phyloP scores from a whole-genome alignment of 2,113 vertebrate genomes.

The Dermatemys mawii region DNA sequence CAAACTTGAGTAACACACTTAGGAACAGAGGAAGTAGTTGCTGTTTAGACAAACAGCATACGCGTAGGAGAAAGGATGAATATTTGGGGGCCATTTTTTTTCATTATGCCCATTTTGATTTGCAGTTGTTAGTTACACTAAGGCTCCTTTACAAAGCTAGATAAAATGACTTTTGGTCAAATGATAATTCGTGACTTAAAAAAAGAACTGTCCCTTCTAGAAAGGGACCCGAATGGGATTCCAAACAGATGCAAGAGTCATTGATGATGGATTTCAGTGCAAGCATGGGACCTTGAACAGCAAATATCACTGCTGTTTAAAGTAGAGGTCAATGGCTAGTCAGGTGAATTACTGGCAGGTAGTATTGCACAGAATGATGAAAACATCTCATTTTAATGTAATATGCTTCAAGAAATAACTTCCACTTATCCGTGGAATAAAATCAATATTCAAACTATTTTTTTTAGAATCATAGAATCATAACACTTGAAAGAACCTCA shows the following conservation, averaged over 20 bases:
- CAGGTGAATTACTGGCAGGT: not conserved
- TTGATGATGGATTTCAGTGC: not conserved
- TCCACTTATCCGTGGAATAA: not conserved
- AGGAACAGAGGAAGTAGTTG: not conserved
- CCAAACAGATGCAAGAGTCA: not conserved
- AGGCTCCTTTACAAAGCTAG: fast-evolving
- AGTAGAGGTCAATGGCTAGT: not conserved
- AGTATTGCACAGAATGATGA: not conserved
- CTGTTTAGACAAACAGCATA: not conserved
- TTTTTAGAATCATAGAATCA: not conserved
- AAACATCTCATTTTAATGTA: not conserved
- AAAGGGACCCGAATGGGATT: not conserved
- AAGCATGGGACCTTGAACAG: not conserved
- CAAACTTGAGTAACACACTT: not conserved
- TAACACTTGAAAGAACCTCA: too few relatives aligned
- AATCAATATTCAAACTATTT: not conserved
- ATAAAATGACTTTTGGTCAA: fast-evolving
- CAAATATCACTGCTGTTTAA: not conserved
- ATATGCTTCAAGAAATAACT: not conserved
- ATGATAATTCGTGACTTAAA: not conserved
- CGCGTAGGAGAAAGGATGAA: not conserved
- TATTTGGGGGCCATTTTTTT: not conserved
- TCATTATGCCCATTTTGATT: not conserved
- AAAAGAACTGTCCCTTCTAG: not conserved
- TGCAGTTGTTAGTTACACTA: not conserved